phyloP scores from a whole-genome alignment of 2,888 invertebrate species.

The Callimorpha dominula region DNA sequence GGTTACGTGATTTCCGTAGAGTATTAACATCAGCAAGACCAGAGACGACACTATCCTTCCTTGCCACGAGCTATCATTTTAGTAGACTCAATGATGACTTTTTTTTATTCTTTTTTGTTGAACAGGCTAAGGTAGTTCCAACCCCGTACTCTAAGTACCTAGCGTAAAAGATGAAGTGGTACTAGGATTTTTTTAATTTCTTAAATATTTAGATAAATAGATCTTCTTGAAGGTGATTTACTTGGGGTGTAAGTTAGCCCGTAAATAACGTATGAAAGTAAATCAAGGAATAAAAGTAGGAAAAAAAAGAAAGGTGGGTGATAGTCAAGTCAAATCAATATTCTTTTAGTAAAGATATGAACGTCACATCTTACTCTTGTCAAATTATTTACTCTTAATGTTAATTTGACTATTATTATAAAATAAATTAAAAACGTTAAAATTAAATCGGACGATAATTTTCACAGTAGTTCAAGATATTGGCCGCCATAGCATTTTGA shows the following conservation, averaged over 20 bases:
- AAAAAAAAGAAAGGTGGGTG: neutral
- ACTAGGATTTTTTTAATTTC: too few relatives aligned
- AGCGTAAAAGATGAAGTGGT: too few relatives aligned
- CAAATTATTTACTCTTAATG: neutral
- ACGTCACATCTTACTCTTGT: neutral
- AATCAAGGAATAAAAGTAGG: neutral
- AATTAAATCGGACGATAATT: neutral
- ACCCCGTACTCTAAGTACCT: too few relatives aligned
- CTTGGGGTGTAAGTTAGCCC: too few relatives aligned
- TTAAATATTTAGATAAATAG: too few relatives aligned
- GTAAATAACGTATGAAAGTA: neutral
- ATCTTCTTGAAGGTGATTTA: too few relatives aligned
- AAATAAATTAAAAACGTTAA: neutral
- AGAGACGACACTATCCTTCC: too few relatives aligned
- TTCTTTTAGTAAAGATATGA: too few relatives aligned
- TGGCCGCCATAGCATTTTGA: neutral
- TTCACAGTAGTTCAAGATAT: neutral
- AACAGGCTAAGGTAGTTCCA: too few relatives aligned
- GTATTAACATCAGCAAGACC: neutral
- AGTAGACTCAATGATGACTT: too few relatives aligned
- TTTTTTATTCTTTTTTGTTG: too few relatives aligned
- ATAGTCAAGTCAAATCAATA: neutral
- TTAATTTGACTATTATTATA: neutral
- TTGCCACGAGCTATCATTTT: too few relatives aligned
- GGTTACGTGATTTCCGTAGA: neutral